These are phyloP conservation scores for Zaprionus capensis DNA, from an alignment of 1,140 invertebrate genomes.

Conservation along the genomic window DNA sequence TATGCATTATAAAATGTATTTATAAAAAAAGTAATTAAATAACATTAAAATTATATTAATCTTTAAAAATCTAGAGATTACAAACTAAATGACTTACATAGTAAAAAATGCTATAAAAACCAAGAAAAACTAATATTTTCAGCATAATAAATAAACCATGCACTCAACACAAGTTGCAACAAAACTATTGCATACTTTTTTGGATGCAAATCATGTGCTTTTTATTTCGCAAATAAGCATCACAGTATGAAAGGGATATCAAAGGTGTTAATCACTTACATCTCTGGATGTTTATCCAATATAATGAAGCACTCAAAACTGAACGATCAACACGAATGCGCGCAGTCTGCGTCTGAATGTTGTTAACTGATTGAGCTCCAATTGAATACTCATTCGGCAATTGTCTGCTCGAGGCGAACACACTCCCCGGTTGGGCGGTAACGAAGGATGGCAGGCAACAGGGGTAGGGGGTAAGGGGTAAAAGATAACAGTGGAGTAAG, in stretches of 20 bases:
- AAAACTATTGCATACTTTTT: not conserved
- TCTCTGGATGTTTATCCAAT: constrained; percentile 23
- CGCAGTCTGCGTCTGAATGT: constrained; percentile 46
- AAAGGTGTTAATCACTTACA: constrained; percentile 46
- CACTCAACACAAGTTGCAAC: not conserved
- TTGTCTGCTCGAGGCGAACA: constrained; percentile 27
- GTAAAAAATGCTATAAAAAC: too few relatives aligned
- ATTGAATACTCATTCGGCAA: constrained; percentile 72
- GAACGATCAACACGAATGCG: constrained; percentile 28
- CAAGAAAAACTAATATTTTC: not conserved
- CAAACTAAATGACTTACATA: too few relatives aligned
- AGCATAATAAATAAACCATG: not conserved
- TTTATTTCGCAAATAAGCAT: too few relatives aligned
- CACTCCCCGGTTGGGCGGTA: constrained; percentile 14
- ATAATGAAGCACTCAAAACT: constrained; percentile 7
- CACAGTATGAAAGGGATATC: not conserved
- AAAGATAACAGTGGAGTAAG: not conserved
- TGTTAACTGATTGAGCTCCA: constrained; percentile 76
- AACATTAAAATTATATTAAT: too few relatives aligned
- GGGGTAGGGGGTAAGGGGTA: not conserved
- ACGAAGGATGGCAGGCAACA: constrained; percentile 18
- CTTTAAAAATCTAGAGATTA: too few relatives aligned
- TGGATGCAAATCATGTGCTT: not conserved
- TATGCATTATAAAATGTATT: too few relatives aligned
- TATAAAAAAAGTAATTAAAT: too few relatives aligned